Percentiles rank a stretch among this genome's conserved stretches.
Conservation (phyloP, 2,888 invertebrate species). For the Tetragnatha montana region DNA sequence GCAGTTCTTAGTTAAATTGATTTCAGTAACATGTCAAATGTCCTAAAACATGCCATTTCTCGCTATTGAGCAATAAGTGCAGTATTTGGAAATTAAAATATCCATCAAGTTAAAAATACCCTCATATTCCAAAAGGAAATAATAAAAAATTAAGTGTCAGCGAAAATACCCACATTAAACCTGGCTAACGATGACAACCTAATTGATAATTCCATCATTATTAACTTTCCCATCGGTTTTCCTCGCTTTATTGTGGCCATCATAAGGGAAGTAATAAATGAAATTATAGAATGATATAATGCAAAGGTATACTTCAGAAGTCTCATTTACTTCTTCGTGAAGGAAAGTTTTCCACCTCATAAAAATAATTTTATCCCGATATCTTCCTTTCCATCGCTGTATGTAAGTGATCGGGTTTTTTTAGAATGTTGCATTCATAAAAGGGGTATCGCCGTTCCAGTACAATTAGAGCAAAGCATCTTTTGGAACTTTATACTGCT, state of each 20-base stretch:
- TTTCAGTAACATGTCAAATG: too few species aligned
- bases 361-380: background rate
- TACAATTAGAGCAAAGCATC: conserved; percentile 7
- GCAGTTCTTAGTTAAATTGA: too few species aligned
- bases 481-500: background rate
- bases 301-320: background rate
- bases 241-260: background rate
- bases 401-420: too few species aligned
- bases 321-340: background rate
- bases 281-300: background rate
- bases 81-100: too few species aligned
- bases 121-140: background rate
- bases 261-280: background rate
- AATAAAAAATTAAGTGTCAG: background rate
- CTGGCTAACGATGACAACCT: background rate
- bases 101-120: too few species aligned
- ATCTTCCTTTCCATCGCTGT: background rate
- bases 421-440: background rate
- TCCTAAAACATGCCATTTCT: too few species aligned
- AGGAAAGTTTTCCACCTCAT: background rate
- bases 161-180: background rate
- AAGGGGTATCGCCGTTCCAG: background rate
- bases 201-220: background rate
- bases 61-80: too few species aligned
- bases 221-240: background rate